Percentiles rank a stretch among this genome's conserved stretches.
These are phyloP conservation scores for Lophius piscatorius DNA, from an alignment of 2,113 vertebrate genomes.

Conservation along the genomic window DNA sequence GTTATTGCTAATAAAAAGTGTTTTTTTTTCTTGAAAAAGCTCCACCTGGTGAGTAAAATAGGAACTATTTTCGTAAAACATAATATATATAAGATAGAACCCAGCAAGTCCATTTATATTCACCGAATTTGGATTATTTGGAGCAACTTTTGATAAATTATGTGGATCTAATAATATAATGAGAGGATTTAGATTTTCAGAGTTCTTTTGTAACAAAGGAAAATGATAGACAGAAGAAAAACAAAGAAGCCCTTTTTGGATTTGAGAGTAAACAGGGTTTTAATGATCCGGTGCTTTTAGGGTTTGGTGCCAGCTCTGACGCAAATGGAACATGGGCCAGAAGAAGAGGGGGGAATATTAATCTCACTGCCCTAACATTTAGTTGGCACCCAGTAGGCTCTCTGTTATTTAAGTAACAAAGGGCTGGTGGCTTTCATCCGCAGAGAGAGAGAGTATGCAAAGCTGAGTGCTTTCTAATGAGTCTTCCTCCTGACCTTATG, in stretches of 20 bases:
- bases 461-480: constrained; percentile 62
- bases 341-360: constrained; percentile 22
- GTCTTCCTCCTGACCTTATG: constrained; percentile 46
- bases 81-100: no score
- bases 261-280: constrained; percentile 47
- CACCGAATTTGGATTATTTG: no score
- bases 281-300: constrained; percentile 61
- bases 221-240: constrained; percentile 21
- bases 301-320: constrained; percentile 33
- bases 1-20: no score
- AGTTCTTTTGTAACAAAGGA: constrained; percentile 5
- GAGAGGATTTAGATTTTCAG: constrained; percentile 15
- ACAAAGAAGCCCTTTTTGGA: constrained; percentile 26
- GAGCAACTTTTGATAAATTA: constrained; percentile 10
- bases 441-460: constrained; percentile 26
- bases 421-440: constrained; percentile 29
- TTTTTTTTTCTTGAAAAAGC: no score
- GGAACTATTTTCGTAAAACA: no score
- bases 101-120: no score
- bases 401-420: constrained; percentile 41
- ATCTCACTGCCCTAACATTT: constrained; percentile 26
- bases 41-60: no score
- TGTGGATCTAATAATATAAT: constrained; percentile 13
- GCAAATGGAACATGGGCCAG: constrained; percentile 24
- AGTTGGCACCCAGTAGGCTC: constrained; percentile 23